Evolutionary conservation across 2,888 invertebrate genomes (phyloP).

Genomic region (Clusia tigrina): DNA sequence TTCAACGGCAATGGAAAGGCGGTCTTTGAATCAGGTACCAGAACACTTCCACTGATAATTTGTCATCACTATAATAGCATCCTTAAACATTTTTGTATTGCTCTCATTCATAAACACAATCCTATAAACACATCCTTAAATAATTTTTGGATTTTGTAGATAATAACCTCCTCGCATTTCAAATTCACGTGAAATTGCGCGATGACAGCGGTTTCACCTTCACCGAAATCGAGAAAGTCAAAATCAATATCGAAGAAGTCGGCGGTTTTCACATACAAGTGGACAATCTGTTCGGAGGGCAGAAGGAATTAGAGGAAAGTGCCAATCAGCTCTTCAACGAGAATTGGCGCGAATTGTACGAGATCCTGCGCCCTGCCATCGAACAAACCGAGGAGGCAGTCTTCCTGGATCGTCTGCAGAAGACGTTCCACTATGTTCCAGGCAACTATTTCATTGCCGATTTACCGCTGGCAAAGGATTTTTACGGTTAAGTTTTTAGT

Average conservation of each 20-base stretch:
- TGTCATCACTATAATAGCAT: too few relatives aligned
- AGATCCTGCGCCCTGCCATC: conserved; percentile 72
- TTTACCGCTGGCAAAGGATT: conserved; percentile 47
- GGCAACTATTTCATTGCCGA: conserved; percentile 72
- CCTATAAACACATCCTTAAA: too few relatives aligned
- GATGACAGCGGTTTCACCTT: conserved; percentile 64
- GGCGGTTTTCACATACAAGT: conserved; percentile 71
- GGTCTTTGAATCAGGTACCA: conserved; percentile 70
- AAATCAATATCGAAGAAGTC: conserved; percentile 68
- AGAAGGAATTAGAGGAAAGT: conserved; percentile 67
- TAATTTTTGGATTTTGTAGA: conserved; percentile 32
- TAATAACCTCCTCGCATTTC: conserved; percentile 12
- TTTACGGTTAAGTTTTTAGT: neutral
- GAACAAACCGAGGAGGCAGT: conserved; percentile 73
- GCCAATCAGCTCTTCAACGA: conserved; percentile 75
- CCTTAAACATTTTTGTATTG: too few relatives aligned
- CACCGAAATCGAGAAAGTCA: conserved; percentile 71
- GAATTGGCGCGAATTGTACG: conserved; percentile 75
- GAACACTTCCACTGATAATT: too few relatives aligned
- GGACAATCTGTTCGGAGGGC: conserved; percentile 69
- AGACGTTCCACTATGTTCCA: conserved; percentile 72
- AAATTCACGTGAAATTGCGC: conserved; percentile 33
- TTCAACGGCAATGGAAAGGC: conserved; percentile 69
- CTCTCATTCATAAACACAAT: too few relatives aligned
- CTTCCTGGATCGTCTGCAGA: conserved; percentile 70